Base-by-base conservation (phyloP, 23 tunicate genomes). In the Phallusia fumigata region DNA sequence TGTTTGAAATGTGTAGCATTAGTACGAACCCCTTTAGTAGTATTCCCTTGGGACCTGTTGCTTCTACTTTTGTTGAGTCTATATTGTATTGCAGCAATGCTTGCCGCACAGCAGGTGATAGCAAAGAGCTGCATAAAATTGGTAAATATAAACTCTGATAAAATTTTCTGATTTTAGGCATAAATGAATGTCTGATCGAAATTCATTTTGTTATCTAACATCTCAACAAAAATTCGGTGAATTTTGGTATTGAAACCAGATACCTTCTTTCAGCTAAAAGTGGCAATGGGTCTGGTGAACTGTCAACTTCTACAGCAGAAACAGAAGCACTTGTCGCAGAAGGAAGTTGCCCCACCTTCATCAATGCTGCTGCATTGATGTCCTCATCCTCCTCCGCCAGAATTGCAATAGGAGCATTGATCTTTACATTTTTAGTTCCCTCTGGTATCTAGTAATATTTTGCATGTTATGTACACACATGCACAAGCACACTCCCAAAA, bases 81-180 rank as follows among this genome's bases (percentile, higher is more conserved):
- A 90, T 47, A 32, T 75, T 78, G 75, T 90, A 90, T 36, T 75
- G 84, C 19, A 81, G 49, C 36, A 75, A 19, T 30, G 82, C 50
- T 50, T 90, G 95, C 30, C 90, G 64, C 12, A 90, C 95, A 74
- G 95, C 95, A 32, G 95, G 95, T 47, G 95, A 90, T 26, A 90
- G 36, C 15, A 21, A 75, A 24, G 19, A 18, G 65, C 90, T 85
- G 74, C 6, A 51, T 5, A 52, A 47, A 45, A 75, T 11, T 40
- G 24, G 28, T 35, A 73, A n/a, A n/a, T n/a, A 74, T n/a, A 36
- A 32, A 24, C 33, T 19, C 2, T 13, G n/a, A n/a, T n/a, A n/a
- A n/a, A n/a, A n/a, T n/a, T n/a, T n/a, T n/a, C n/a, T n/a, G n/a
- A n/a, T n/a, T n/a, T n/a, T n/a, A n/a, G n/a, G n/a, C n/a, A n/a